phyloP scores from a whole-genome alignment of 2,888 invertebrate genomes.

The Conomelus anceps region DNA sequence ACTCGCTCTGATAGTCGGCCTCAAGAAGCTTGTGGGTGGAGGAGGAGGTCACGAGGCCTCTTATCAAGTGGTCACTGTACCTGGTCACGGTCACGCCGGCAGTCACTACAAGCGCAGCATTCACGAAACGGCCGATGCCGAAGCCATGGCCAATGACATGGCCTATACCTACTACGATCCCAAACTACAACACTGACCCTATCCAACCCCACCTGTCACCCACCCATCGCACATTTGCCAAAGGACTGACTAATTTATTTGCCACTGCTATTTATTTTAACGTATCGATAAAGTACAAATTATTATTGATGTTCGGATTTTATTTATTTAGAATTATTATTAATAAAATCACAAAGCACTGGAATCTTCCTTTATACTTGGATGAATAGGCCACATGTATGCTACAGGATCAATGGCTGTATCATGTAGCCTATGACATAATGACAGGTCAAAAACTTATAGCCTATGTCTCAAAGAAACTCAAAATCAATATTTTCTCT shows the following conservation, averaged over 20 bases:
- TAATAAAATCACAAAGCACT: not conserved
- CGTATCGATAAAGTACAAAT: not conserved
- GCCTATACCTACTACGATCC: conserved; percentile 54
- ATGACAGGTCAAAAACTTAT: no score
- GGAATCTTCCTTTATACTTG: not conserved
- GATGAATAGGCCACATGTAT: no score
- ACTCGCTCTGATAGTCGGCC: conserved; percentile 73
- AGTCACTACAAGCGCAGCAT: conserved; percentile 35
- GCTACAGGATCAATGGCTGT: no score
- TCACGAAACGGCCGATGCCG: conserved; percentile 22
- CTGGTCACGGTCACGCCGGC: conserved; percentile 33
- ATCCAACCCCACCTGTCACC: not conserved
- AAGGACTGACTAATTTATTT: not conserved
- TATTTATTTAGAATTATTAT: not conserved
- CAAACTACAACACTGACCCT: not conserved
- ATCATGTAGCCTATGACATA: no score
- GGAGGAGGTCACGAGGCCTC: conserved; percentile 42
- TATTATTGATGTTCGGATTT: not conserved
- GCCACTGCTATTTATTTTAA: not conserved
- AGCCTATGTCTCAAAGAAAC: no score
- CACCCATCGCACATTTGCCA: not conserved
- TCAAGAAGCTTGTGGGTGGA: conserved; percentile 68
- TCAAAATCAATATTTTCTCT: no score
- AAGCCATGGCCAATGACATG: conserved; percentile 43
- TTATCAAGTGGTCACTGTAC: conserved; percentile 32